Base-by-base conservation (phyloP, 2,888 invertebrate species). In the Sinelater perroti region DNA sequence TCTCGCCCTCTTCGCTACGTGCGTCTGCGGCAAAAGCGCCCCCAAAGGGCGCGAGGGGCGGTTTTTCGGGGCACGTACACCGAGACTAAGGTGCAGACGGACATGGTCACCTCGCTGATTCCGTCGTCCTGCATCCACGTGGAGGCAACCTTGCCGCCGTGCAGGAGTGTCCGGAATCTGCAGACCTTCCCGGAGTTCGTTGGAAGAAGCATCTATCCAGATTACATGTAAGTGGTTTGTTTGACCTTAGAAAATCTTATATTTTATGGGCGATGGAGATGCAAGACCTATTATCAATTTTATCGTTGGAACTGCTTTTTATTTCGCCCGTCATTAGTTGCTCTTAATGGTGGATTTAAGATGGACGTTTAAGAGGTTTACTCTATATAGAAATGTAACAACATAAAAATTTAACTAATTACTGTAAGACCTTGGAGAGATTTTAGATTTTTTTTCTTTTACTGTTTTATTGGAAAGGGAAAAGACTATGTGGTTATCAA, bases 121-220 rank as follows among this genome's bases (percentile, higher is more conserved):
- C 77, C 79, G n/a, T 77, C 78, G 1, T 78, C 78, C 1, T 79
- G 79, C 60, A 73, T 78, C 2, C 73, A 73, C 47, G 71, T 78
- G 2, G 75, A 74, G 33, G 61, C 78, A 1, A 75, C 77, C 20
- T 63, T 79, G 42, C 75, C 74, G 6, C 75, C 75, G 1, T 79
- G 79, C 59, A 66, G 77, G 65, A 72, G 71, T 56, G 72, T 76
- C 6, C 61, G 78, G 13, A 74, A 72, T 62, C 60, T 77, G 38
- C 65, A 63, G 11, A 28, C 67, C 13, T 71, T 74, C 62, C 74
- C 76, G 2, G 62, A 67, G 44, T 67, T 74, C 46, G 57, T 61
- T 8, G 59, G 64, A 13, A 57, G 30, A 7, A 26, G 24, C 40
- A 42, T 52, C 13, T 33, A 33, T 46, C 36, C 51, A 2, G 26